Evolutionary conservation across 1,140 invertebrate genomes (phyloP).

Genomic region (Trachymyrmex cornetzi): DNA sequence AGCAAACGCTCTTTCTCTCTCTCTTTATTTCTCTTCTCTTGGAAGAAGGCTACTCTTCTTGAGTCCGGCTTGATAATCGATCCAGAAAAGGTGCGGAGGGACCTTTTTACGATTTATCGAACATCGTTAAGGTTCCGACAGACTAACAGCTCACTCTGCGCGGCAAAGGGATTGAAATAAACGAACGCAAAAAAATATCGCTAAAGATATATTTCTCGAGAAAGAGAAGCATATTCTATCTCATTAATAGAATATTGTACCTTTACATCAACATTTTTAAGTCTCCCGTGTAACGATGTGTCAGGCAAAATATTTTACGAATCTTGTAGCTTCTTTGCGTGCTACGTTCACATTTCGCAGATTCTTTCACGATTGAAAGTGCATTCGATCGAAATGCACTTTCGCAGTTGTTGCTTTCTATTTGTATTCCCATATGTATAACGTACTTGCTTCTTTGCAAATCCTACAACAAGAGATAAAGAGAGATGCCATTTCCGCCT

Average conservation of each 20-base stretch:
- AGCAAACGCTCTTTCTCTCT: constrained; percentile 50
- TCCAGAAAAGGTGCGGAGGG: constrained; percentile 51
- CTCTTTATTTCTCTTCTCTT: constrained; percentile 13
- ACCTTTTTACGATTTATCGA: constrained; percentile 70
- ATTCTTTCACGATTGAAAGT: not conserved
- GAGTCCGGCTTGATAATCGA: constrained; percentile 62
- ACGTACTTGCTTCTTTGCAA: not conserved
- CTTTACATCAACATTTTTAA: not conserved
- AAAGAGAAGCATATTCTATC: not conserved
- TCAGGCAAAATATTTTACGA: not conserved
- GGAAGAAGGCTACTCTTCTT: constrained; percentile 10
- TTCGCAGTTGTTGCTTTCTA: constrained; percentile 21
- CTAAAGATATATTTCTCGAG: not conserved
- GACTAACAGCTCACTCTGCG: constrained; percentile 45
- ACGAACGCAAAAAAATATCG: constrained; percentile 43
- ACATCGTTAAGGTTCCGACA: constrained; percentile 25
- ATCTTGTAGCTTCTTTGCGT: not conserved
- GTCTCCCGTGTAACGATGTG: not conserved
- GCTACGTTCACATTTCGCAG: not conserved
- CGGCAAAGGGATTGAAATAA: not conserved
- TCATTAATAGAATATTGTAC: not conserved
- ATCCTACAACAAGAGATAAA: not conserved
- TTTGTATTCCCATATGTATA: not conserved
- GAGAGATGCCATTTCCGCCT: constrained; percentile 24
- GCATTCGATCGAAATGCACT: not conserved